These are phyloP conservation scores for Dicerorhinus sumatrensis DNA, from an alignment of 2,113 vertebrate species.

Conservation along the genomic window DNA sequence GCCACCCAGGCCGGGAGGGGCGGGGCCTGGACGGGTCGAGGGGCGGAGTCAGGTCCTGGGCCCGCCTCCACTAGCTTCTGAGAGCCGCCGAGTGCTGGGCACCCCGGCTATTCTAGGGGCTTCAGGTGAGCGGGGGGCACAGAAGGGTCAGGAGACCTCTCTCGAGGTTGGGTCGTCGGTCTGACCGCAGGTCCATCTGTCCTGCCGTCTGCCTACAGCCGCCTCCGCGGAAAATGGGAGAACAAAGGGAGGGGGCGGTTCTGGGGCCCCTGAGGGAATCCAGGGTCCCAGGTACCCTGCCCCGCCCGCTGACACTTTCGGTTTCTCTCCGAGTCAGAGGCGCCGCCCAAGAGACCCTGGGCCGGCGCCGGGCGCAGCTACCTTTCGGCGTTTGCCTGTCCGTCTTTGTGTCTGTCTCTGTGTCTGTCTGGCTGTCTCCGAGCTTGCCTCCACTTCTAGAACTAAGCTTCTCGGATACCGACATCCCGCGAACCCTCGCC, in stretches of 20 bases:
- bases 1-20: background rate
- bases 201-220: constrained; percentile 29
- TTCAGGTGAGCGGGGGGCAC: constrained; percentile 73
- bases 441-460: constrained; percentile 78
- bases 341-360: constrained; percentile 74
- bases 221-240: constrained; percentile 67
- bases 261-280: constrained; percentile 74
- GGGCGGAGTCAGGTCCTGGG: constrained; percentile 12
- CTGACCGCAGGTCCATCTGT: background rate
- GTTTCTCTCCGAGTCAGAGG: constrained; percentile 78
- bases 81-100: background rate
- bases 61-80: constrained; percentile 62
- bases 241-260: constrained; percentile 83
- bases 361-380: constrained; percentile 75
- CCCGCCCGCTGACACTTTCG: constrained; percentile 76
- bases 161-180: constrained; percentile 2
- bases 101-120: constrained; percentile 32
- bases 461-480: background rate
- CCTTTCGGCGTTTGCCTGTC: constrained; percentile 87
- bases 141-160: constrained; percentile 25
- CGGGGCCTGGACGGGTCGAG: background rate
- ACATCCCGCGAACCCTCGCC: background rate
- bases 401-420: constrained; percentile 85
- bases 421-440: constrained; percentile 76
- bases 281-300: constrained; percentile 71